Base-by-base conservation (phyloP, 1,140 invertebrate species). In the Ditylenchus dipsaci region DNA sequence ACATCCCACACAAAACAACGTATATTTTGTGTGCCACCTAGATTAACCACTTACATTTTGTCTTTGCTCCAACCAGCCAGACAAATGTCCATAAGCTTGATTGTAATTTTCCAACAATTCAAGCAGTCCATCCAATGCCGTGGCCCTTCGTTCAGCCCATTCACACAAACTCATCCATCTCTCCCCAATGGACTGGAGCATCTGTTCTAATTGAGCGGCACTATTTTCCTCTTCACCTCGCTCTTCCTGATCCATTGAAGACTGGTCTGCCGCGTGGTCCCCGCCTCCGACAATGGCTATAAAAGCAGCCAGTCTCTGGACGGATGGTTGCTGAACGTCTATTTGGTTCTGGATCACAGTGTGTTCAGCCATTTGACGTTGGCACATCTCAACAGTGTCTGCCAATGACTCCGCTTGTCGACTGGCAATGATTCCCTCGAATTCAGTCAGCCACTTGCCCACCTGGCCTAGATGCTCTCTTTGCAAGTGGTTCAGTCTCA, bases 101-200 rank as follows among this genome's bases (percentile, higher is more conserved):
- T 53, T 53, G 15, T 78, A 79, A 27, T 74, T 23, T 56, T 76
- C 69, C 7, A 78, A 53, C 21, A 82, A 58, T 26, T 82, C 73
- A 13, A 61, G 68, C 21, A 80, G 56, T 13, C 78, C 80, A 53
- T 80, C 78, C n/a, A 80, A 62, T 19, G 68, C 42, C 21, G 76
- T 64, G 1, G 66, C 71, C 49, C 78, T 65, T 27, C 45, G 65
- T 43, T 82, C 78, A 19, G 75, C 65, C 78, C 80, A 81, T 47
- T 78, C 75, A 53, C 76, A 78, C 42, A 80, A 67, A n/a, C 57
- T 58, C 23, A 53, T 69, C 77, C 71, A 79, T 53, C 78, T 5
- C 47, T 77, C 56, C 19, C 76, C 78, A 60, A 80, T 67, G 23
- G 49, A 45, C 56, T 80, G 76, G 23, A 74, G 63, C 21, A 70